Evolutionary conservation across 2,888 invertebrate genomes (phyloP), one percentile per base, ranked within the genome.

Genomic region (Alloplasta piceator): DNA sequence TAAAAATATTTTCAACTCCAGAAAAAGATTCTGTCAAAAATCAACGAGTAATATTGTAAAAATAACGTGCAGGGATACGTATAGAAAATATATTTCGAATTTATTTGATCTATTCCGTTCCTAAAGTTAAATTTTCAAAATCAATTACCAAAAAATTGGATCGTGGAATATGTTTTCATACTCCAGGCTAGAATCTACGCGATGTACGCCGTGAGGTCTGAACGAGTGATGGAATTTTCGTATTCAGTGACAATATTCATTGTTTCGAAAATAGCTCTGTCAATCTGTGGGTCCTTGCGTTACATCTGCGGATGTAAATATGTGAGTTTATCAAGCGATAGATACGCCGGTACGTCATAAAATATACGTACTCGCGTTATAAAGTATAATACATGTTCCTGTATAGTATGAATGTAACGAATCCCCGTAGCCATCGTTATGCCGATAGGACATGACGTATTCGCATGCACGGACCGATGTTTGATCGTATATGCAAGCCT

Each of bases 161-260:
- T n/a, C n/a, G 26, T 3, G 26, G 26, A 26, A 26, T 2, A 26
- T 26, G 26, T 26, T 26, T 26, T 26, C 26, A 16, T 9, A 43
- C 39, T 26, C 16, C 41, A 9, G 12, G 4, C 9, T n/a, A 52
- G n/a, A 48, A 56, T 2, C 26, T n/a, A 36, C 14, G n/a, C n/a
- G n/a, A n/a, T n/a, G 10, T 56, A 41, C n/a, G n/a, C n/a, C n/a
- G n/a, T 41, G 26, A 46, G 9, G 36, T 46, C 26, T 4, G 48
- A 61, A 48, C 5, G 2, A n/a, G 7, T n/a, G 52, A 43, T 64
- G 16, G 67, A 52, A 64, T 87, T 88, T 89, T 89, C 85, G 87
- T 86, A 90, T 90, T 88, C 88, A 86, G 86, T 86, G 84, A 88
- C 84, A 86, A 87, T 90, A 87, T 85, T 87, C 87, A 90, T 75